Evolutionary conservation across 2,888 invertebrate species (phyloP).

Genomic region (Cosmorhoe ocellata): DNA sequence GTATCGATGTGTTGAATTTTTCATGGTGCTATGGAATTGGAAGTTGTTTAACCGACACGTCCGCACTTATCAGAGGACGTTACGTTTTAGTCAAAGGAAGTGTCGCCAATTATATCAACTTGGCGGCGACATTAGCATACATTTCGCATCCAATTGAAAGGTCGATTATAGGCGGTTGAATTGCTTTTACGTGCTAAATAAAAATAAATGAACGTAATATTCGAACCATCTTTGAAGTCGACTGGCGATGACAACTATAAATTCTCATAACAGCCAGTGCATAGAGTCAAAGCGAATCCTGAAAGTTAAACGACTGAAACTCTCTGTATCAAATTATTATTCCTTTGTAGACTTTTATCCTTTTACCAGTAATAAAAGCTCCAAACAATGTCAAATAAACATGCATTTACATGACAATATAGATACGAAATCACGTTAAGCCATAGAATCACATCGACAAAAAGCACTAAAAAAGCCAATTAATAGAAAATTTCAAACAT

Average conservation of each 20-base stretch:
- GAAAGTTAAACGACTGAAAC: slow-evolving; percentile 9
- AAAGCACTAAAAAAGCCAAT: slow-evolving; percentile 67
- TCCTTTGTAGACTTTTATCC: slow-evolving; percentile 38
- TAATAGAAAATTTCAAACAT: slow-evolving; percentile 71
- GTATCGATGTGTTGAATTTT: slow-evolving; percentile 75
- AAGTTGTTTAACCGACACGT: slow-evolving; percentile 55
- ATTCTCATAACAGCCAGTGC: neutral
- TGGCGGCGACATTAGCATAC: slow-evolving; percentile 66
- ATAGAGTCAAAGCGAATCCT: neutral
- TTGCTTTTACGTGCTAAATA: slow-evolving; percentile 68
- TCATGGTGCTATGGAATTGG: slow-evolving; percentile 66
- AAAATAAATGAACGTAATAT: slow-evolving; percentile 67
- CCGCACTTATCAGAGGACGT: slow-evolving; percentile 61
- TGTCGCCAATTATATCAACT: slow-evolving; percentile 66
- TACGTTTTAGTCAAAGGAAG: slow-evolving; percentile 62
- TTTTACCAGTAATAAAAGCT: slow-evolving; percentile 45
- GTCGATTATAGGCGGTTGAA: slow-evolving; percentile 62
- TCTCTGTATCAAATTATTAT: slow-evolving; percentile 7
- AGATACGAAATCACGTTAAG: slow-evolving; percentile 56
- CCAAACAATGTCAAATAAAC: slow-evolving; percentile 50
- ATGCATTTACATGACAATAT: slow-evolving; percentile 51
- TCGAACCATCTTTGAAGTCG: slow-evolving; percentile 45
- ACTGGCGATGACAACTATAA: slow-evolving; percentile 37
- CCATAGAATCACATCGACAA: slow-evolving; percentile 56
- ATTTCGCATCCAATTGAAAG: slow-evolving; percentile 67